These are phyloP conservation scores for Polypedilum vanderplanki DNA, from an alignment of 1,140 invertebrate species.

Conservation along the genomic window DNA sequence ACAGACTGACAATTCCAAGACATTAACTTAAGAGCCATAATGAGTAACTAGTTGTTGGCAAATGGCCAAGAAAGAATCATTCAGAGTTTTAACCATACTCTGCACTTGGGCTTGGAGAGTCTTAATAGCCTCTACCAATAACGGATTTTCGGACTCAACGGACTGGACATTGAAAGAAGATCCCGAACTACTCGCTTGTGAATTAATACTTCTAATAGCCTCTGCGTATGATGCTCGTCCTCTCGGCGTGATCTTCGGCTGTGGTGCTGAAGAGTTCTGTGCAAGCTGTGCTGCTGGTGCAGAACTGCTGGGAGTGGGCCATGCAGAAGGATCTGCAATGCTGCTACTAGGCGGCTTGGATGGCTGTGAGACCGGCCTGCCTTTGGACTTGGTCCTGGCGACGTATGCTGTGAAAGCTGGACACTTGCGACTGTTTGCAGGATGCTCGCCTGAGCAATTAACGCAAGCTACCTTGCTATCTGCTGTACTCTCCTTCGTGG, in stretches of 20 bases:
- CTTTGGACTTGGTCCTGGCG: neutral
- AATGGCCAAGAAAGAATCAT: neutral
- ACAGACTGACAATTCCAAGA: constrained; percentile 9
- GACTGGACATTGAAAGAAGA: neutral
- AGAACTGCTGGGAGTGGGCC: neutral
- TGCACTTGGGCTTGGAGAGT: neutral
- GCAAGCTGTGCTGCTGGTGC: neutral
- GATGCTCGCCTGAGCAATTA: neutral
- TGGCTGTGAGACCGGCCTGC: neutral
- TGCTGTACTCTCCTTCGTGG: neutral
- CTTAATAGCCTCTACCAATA: neutral
- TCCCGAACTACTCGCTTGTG: neutral
- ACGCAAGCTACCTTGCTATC: neutral
- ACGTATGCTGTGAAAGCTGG: neutral
- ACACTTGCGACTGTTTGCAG: neutral
- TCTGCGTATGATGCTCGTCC: neutral
- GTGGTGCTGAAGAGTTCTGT: neutral
- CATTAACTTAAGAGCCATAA: neutral
- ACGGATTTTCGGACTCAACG: neutral
- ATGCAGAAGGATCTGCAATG: neutral
- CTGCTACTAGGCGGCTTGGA: neutral
- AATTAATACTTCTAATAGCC: neutral
- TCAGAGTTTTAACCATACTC: neutral
- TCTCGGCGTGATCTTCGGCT: neutral
- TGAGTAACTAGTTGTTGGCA: neutral